These are phyloP conservation scores for Nomada fucata DNA, from an alignment of 2,888 invertebrate genomes.

Conservation along the genomic window DNA sequence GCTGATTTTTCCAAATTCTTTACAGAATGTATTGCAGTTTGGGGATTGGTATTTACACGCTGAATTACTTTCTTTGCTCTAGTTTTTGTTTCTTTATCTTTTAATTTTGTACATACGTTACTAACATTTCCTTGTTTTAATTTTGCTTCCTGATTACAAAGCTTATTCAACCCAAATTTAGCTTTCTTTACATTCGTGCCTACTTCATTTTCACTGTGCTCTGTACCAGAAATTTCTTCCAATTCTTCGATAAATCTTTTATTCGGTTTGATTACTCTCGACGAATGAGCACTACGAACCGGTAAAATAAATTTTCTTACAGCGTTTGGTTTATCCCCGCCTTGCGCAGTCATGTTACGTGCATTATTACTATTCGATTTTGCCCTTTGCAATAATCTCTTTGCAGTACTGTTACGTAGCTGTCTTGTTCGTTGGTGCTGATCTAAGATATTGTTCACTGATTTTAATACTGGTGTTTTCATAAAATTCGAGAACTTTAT, in stretches of 20 bases:
- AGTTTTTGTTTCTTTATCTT: slow-evolving; percentile 66
- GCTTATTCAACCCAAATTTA: slow-evolving; percentile 70
- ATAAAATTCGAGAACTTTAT: slow-evolving; percentile 74
- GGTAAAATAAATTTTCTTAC: slow-evolving; percentile 91
- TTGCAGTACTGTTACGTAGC: slow-evolving; percentile 80
- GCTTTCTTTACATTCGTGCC: slow-evolving; percentile 74
- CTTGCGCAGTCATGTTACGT: slow-evolving; percentile 71
- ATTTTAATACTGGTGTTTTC: slow-evolving; percentile 78
- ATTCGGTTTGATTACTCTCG: slow-evolving; percentile 94
- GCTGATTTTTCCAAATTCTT: slow-evolving; percentile 60
- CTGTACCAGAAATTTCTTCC: slow-evolving; percentile 83
- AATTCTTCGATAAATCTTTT: slow-evolving; percentile 92
- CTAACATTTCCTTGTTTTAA: slow-evolving; percentile 58
- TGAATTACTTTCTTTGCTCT: slow-evolving; percentile 67
- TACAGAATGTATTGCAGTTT: slow-evolving; percentile 51
- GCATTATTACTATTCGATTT: slow-evolving; percentile 74
- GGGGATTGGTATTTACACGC: slow-evolving; percentile 40
- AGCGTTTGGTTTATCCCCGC: slow-evolving; percentile 79
- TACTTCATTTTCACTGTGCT: slow-evolving; percentile 76
- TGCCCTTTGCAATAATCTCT: slow-evolving; percentile 80
- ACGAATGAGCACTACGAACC: slow-evolving; percentile 92
- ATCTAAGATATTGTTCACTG: slow-evolving; percentile 81
- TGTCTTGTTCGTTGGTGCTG: slow-evolving; percentile 81
- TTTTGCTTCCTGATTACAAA: slow-evolving; percentile 66
- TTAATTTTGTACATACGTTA: slow-evolving; percentile 58